A percentile compares a stretch with the other conserved stretches of the same genome.
Evolutionary conservation across 2,888 invertebrate species (phyloP).

Genomic region (Sminthurinus aureus): DNA sequence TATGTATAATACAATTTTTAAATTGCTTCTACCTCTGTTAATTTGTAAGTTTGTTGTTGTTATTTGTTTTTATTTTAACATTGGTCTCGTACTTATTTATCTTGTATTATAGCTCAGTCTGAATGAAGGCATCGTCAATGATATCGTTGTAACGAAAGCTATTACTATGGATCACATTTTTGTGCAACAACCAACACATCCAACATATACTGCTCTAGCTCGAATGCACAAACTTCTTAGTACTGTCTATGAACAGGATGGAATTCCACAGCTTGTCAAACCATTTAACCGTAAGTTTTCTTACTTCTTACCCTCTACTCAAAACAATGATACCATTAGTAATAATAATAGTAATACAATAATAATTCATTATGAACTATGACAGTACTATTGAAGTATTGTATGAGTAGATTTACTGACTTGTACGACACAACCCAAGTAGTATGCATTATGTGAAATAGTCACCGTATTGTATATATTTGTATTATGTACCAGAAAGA

Average conservation of each 20-base stretch:
- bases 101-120: constrained; percentile 83
- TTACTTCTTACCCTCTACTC: too few relatives aligned
- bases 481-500: too few relatives aligned
- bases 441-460: too few relatives aligned
- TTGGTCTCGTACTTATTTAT: too few relatives aligned
- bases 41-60: neutral
- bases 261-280: constrained; percentile 81
- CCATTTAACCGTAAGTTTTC: constrained; percentile 75
- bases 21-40: neutral
- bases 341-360: too few relatives aligned
- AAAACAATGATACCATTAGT: too few relatives aligned
- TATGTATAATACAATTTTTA: neutral
- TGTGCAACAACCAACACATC: constrained; percentile 94
- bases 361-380: too few relatives aligned
- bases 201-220: constrained; percentile 85
- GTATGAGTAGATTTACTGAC: too few relatives aligned
- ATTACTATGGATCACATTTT: constrained; percentile 89
- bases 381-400: too few relatives aligned
- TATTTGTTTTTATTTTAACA: neutral
- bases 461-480: too few relatives aligned
- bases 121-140: constrained; percentile 91
- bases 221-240: constrained; percentile 84
- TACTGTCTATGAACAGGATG: constrained; percentile 78
- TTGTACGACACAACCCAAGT: too few relatives aligned
- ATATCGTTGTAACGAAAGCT: constrained; percentile 87